Percentiles rank a stretch among this genome's conserved stretches.
Evolutionary conservation across 2,888 invertebrate species (phyloP).

Genomic region (Eugnorisma glareosa): DNA sequence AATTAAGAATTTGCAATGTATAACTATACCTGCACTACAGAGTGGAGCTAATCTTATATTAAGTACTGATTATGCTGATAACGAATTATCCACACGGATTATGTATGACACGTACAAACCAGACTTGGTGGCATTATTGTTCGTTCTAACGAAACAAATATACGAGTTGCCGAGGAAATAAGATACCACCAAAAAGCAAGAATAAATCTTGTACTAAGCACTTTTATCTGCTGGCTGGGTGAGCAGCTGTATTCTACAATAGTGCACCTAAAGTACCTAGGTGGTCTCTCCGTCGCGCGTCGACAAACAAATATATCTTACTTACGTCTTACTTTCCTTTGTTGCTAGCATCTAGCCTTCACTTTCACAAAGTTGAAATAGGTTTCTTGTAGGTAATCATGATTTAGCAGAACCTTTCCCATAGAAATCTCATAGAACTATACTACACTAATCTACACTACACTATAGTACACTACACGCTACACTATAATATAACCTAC

Average conservation of each 20-base stretch:
- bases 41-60: not conserved
- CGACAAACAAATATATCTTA: constrained; percentile 28
- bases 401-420: constrained; percentile 38
- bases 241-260: not conserved
- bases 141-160: not conserved
- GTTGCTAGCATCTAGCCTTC: constrained; percentile 28
- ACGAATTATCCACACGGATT: not conserved
- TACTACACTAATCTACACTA: too few relatives aligned
- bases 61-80: not conserved
- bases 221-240: not conserved
- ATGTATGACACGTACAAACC: not conserved
- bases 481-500: too few relatives aligned
- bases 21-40: not conserved
- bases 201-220: not conserved
- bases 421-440: too few relatives aligned
- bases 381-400: constrained; percentile 34
- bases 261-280: not conserved
- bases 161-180: not conserved
- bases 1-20: not conserved
- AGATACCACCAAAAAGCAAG: not conserved
- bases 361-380: constrained; percentile 44
- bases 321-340: constrained; percentile 45
- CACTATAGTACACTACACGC: too few relatives aligned
- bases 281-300: not conserved
- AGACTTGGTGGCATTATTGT: not conserved